These are phyloP conservation scores for Vulpes vulpes DNA, from an alignment of 2,113 vertebrate species.

Conservation along the genomic window DNA sequence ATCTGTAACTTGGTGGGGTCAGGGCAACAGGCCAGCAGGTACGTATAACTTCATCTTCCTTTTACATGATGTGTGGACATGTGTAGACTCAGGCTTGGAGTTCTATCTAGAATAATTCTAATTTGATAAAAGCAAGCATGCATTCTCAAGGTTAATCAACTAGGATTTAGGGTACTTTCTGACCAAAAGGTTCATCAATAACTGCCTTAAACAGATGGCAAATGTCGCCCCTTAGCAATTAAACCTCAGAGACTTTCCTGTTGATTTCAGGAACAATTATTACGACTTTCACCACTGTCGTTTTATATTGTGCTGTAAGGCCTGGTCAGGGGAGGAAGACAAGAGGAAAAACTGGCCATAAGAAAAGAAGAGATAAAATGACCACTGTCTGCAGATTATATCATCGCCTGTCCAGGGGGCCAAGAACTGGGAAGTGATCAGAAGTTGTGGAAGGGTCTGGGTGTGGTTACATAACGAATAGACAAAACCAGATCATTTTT, in stretches of 20 bases:
- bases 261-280: not conserved
- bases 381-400: not conserved
- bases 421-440: not conserved
- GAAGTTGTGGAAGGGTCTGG: not conserved
- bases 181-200: conserved; percentile 6
- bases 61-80: not conserved
- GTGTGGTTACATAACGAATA: not conserved
- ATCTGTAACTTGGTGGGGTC: conserved; percentile 92
- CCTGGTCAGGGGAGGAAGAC: too few relatives aligned
- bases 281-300: not conserved
- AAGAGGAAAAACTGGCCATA: not conserved
- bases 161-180: not conserved
- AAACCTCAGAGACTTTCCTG: not conserved
- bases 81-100: not conserved
- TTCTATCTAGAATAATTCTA: conserved; percentile 43
- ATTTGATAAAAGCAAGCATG: conserved; percentile 33
- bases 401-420: not conserved
- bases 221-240: not conserved
- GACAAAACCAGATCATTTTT: not conserved
- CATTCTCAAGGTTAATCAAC: conserved; percentile 21
- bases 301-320: not conserved
- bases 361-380: not conserved
- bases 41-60: not conserved
- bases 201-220: not conserved
- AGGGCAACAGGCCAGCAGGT: conserved; percentile 92